Evolutionary conservation across 2,888 invertebrate genomes (phyloP).

Genomic region (Incurvaria masculella): DNA sequence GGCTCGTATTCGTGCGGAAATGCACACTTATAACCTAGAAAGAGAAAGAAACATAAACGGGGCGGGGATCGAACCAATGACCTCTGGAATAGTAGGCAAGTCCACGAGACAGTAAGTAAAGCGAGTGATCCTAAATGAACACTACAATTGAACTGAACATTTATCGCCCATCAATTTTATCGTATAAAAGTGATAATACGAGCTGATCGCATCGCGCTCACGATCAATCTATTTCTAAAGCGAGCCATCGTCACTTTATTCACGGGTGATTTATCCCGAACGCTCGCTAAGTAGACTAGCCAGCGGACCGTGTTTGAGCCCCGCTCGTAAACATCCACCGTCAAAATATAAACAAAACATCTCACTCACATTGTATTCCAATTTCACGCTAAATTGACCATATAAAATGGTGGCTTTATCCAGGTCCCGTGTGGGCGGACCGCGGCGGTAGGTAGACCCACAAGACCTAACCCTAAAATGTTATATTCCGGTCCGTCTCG

Average conservation of each 20-base stretch:
- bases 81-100: too few relatives aligned
- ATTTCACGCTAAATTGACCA: conserved; percentile 58
- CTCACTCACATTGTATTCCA: conserved; percentile 58
- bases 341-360: background rate
- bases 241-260: background rate
- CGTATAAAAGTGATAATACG: too few relatives aligned
- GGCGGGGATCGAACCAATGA: too few relatives aligned
- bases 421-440: background rate
- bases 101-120: too few relatives aligned
- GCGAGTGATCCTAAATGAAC: too few relatives aligned
- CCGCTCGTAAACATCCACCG: background rate
- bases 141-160: too few relatives aligned
- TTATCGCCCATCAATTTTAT: too few relatives aligned
- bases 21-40: too few relatives aligned
- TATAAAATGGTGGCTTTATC: conserved; percentile 33
- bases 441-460: background rate
- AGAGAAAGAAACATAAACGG: too few relatives aligned
- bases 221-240: too few relatives aligned
- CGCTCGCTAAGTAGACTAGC: background rate
- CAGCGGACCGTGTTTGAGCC: background rate
- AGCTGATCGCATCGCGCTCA: too few relatives aligned
- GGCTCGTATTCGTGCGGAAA: too few relatives aligned
- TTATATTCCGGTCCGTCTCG: background rate
- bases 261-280: background rate
- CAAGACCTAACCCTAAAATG: background rate